phyloP scores from a whole-genome alignment of 2,797 vertebrate species.

The Oreortyx pictus region DNA sequence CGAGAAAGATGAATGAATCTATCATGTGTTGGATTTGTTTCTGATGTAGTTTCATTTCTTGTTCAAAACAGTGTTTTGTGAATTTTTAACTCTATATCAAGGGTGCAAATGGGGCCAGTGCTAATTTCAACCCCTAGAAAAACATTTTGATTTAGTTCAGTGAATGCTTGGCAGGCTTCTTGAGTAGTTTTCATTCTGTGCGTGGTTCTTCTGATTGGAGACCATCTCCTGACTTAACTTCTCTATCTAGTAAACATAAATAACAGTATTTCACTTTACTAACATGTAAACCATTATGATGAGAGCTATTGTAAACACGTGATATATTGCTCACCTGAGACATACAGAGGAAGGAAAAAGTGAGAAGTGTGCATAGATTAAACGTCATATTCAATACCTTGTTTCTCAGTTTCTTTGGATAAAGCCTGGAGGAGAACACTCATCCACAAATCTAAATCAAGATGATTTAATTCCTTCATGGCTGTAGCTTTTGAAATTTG shows the following conservation, averaged over 20 bases:
- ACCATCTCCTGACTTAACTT: neutral
- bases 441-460: neutral
- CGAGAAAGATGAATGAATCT: neutral
- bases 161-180: neutral
- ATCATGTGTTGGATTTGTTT: neutral
- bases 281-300: neutral
- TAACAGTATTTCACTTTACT: neutral
- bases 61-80: neutral
- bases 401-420: neutral
- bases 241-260: neutral
- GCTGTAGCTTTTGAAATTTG: neutral
- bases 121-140: neutral
- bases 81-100: neutral
- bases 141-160: neutral
- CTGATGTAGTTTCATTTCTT: neutral
- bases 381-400: neutral
- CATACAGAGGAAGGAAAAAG: neutral
- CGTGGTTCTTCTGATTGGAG: neutral
- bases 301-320: neutral
- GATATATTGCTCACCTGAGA: neutral
- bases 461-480: neutral
- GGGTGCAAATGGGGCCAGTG: neutral
- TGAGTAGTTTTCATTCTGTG: neutral
- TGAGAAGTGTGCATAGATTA: neutral
- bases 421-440: neutral